Evolutionary conservation across 2,797 vertebrate genomes (phyloP), one percentile per base, ranked within the genome.

Genomic region (Setipinna tenuifilis): DNA sequence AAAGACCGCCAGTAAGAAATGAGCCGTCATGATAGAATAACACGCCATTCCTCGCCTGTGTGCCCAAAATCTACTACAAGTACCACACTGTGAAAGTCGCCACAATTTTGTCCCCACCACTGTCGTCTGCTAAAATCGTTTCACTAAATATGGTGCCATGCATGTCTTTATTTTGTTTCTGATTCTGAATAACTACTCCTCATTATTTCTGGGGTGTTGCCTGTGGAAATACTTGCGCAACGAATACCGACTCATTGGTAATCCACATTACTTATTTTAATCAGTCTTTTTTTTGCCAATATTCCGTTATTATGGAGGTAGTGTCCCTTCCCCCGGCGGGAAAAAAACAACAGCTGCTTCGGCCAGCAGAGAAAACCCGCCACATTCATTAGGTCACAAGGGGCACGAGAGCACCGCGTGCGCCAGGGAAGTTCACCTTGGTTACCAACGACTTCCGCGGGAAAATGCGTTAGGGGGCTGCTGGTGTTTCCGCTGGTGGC

Each of bases 261-360:
- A 11, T 65, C 12, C 23, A 28, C 65, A 12, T 31, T 28, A 71
- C 28, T 28, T 71, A 28, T 71, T 28, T 16, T 25, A 31, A 25
- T 71, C 25, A 25, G 10, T 68, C 14, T 35, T 28, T 16, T 71
- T 71, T 35, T 3, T 3, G 12, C 2, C 59, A 61, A 65, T 9
- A 65, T 65, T 65, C 23, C 28, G 0, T 71, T 10, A 14, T 31
- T 71, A 35, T 71, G 65, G 65, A 11, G 65, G 25, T 12, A 25
- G 25, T 25, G 12, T 17, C 11, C 0, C 25, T 35, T 25, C 65
- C 65, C 28, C 25, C 0, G 65, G 25, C 23, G 19, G 6, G 16
- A n/a, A 71, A 71, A 10, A 19, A 85, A 71, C 85, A 85, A 84
- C 91, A 91, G 87, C 89, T 92, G 91, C 86, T 86, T 86, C 6